Evolutionary conservation across 1,140 invertebrate species (phyloP).

Genomic region (Pantala flavescens): DNA sequence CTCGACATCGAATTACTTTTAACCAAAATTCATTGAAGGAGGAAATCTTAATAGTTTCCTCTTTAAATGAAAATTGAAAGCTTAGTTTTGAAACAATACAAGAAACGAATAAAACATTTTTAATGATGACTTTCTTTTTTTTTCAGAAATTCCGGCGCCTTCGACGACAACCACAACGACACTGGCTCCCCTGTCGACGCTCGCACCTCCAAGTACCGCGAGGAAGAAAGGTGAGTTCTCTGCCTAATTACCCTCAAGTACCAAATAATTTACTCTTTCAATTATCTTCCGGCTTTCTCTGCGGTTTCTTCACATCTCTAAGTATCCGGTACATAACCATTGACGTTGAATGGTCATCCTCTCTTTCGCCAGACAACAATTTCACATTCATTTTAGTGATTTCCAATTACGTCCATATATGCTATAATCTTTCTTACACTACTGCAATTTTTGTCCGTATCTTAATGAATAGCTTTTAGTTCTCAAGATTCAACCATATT

Average conservation of each 20-base stretch:
- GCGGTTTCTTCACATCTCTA: not conserved
- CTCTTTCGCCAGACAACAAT: not conserved
- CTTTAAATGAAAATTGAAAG: too few relatives aligned
- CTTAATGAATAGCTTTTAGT: too few relatives aligned
- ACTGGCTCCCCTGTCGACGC: not conserved
- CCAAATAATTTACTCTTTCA: not conserved
- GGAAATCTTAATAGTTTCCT: too few relatives aligned
- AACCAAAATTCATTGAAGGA: too few relatives aligned
- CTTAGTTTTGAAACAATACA: too few relatives aligned
- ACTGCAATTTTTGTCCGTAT: too few relatives aligned
- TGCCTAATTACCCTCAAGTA: not conserved
- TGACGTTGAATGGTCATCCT: not conserved
- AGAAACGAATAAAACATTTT: not conserved
- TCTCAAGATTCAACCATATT: too few relatives aligned
- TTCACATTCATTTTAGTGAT: not conserved
- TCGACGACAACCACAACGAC: not conserved
- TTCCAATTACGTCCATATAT: not conserved
- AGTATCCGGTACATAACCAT: not conserved
- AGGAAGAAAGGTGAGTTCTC: not conserved
- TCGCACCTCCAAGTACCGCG: not conserved
- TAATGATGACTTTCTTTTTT: not conserved
- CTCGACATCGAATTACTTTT: too few relatives aligned
- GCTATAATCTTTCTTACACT: not conserved
- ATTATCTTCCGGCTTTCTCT: not conserved
- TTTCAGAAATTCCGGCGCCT: not conserved